Percentiles rank a stretch among this genome's conserved stretches.
These are phyloP conservation scores for Pimpla rufipes DNA, from an alignment of 2,888 invertebrate species.

Conservation along the genomic window DNA sequence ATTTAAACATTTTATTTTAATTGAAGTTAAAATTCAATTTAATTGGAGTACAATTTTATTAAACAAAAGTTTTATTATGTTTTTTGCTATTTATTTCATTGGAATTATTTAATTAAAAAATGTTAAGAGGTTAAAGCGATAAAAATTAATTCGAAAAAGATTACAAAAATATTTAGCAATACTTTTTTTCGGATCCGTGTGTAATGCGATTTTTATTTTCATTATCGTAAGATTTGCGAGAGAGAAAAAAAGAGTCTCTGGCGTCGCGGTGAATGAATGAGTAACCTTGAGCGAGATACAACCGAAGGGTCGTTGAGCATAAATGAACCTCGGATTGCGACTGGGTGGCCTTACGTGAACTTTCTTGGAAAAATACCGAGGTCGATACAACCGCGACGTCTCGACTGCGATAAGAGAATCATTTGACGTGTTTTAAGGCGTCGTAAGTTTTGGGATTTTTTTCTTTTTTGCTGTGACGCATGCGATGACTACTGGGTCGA, in stretches of 20 bases:
- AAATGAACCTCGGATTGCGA: not conserved
- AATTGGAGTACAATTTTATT: not conserved
- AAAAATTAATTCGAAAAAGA: not conserved
- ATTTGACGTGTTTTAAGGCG: not conserved
- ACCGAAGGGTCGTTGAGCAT: not conserved
- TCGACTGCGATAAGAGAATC: constrained; percentile 15
- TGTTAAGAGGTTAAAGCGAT: not conserved
- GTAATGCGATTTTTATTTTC: not conserved
- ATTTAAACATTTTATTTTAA: not conserved
- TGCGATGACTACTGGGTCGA: too few species aligned
- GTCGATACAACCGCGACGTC: constrained; percentile 6
- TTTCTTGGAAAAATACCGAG: constrained; percentile 26
- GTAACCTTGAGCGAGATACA: not conserved
- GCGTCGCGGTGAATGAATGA: not conserved
- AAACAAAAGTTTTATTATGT: not conserved
- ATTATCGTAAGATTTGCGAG: not conserved
- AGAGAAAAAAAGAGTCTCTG: not conserved
- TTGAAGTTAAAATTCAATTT: not conserved
- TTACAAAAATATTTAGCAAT: not conserved
- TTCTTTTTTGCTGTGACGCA: too few species aligned
- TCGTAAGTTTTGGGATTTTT: not conserved
- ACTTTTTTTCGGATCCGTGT: not conserved
- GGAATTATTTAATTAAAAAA: not conserved
- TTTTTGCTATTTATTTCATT: not conserved
- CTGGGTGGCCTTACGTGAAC: not conserved